Percentiles rank a stretch among this genome's conserved stretches.
Evolutionary conservation across 2,888 invertebrate species (phyloP).

Genomic region (Nomada fabriciana): DNA sequence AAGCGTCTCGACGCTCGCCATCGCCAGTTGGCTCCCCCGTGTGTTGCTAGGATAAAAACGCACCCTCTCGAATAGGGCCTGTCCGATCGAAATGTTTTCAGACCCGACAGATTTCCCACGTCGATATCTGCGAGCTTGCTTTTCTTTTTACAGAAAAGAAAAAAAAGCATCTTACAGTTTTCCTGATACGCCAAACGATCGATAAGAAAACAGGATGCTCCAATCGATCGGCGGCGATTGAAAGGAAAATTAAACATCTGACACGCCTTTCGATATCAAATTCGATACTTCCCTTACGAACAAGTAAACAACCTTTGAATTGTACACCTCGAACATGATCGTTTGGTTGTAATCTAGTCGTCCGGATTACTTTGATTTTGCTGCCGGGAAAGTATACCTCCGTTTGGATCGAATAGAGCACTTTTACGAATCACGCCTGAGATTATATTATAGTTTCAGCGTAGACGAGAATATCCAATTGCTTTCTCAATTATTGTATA

Average conservation of each 20-base stretch:
- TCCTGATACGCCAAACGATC: background rate
- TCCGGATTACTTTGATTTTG: too few relatives aligned
- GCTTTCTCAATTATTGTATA: too few relatives aligned
- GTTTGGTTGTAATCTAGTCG: too few relatives aligned
- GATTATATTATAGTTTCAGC: too few relatives aligned
- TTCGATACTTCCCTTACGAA: background rate
- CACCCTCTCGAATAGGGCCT: conserved; percentile 14
- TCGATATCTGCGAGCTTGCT: background rate
- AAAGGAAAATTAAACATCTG: background rate
- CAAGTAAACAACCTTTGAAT: background rate
- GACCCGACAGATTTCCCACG: conserved; percentile 20
- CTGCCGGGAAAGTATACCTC: too few relatives aligned
- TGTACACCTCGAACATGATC: background rate
- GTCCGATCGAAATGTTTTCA: conserved; percentile 38
- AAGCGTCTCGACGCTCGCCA: conserved; percentile 58
- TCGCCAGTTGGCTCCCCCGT: conserved; percentile 39
- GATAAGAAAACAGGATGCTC: background rate
- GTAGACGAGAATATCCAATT: too few relatives aligned
- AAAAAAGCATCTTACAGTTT: background rate
- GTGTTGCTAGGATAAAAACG: conserved; percentile 40
- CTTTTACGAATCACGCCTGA: too few relatives aligned
- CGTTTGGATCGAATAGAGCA: too few relatives aligned
- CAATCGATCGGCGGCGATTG: background rate
- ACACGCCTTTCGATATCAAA: background rate
- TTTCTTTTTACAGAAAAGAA: background rate